Evolutionary conservation across 2,888 invertebrate genomes (phyloP).

Genomic region (Entomobrya multifasciata): DNA sequence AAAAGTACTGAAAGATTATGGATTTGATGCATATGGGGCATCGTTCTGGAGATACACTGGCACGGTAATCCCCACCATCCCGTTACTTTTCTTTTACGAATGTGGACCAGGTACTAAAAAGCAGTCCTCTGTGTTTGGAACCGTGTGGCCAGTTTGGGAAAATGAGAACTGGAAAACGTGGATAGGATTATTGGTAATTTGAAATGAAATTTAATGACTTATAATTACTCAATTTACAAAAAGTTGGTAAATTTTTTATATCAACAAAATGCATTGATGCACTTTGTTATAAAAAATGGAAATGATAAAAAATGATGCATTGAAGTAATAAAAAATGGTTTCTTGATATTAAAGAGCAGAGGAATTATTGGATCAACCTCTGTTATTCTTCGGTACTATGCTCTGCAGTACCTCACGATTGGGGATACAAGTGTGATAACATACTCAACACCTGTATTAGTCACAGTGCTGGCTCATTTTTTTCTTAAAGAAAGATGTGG

Average conservation of each 20-base stretch:
- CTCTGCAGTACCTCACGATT: constrained; percentile 78
- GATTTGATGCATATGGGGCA: constrained; percentile 71
- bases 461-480: constrained; percentile 78
- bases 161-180: constrained; percentile 76
- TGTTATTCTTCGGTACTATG: constrained; percentile 77
- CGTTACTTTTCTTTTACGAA: constrained; percentile 74
- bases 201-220: too few relatives aligned
- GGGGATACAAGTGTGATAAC: constrained; percentile 78
- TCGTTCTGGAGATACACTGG: constrained; percentile 77
- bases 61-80: constrained; percentile 73
- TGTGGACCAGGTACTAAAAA: constrained; percentile 63
- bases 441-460: constrained; percentile 77
- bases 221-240: too few relatives aligned
- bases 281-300: too few relatives aligned
- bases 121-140: constrained; percentile 63
- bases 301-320: too few relatives aligned
- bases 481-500: constrained; percentile 77
- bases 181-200: constrained; percentile 74
- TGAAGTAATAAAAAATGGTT: too few relatives aligned
- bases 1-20: constrained; percentile 73
- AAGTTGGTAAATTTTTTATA: too few relatives aligned
- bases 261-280: too few relatives aligned
- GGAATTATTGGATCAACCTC: constrained; percentile 77
- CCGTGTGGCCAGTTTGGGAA: constrained; percentile 74
- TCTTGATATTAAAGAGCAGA: constrained; percentile 76